phyloP scores from a whole-genome alignment of 2,888 invertebrate genomes.

The Unio pictorum region DNA sequence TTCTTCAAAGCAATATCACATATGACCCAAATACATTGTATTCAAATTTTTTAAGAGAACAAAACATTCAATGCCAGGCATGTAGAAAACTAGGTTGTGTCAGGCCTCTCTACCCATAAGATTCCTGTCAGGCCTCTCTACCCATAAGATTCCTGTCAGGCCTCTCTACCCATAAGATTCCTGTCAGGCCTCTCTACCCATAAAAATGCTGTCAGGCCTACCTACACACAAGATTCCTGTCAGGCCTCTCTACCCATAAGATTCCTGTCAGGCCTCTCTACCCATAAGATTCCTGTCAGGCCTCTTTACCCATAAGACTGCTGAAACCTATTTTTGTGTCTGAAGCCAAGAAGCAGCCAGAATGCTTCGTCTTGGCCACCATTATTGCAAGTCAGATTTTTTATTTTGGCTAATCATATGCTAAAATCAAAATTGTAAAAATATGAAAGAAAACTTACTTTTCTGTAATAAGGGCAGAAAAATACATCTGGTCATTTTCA shows the following conservation, averaged over 20 bases:
- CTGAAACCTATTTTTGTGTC: not conserved
- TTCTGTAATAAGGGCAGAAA: constrained; percentile 31
- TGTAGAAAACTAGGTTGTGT: not conserved
- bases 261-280: too few species aligned
- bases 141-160: not conserved
- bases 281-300: too few species aligned
- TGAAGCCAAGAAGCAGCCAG: not conserved
- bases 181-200: too few species aligned
- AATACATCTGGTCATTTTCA: constrained; percentile 51
- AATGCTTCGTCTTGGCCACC: not conserved
- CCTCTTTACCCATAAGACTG: not conserved
- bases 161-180: not conserved
- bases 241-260: not conserved
- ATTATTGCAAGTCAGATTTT: not conserved
- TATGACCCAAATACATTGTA: too few species aligned
- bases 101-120: not conserved
- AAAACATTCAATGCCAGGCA: not conserved
- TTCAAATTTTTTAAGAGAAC: too few species aligned
- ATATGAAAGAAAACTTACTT: constrained; percentile 15
- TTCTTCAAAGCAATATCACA: too few species aligned
- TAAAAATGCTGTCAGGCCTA: not conserved
- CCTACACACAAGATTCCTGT: not conserved
- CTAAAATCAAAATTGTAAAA: not conserved
- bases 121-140: too few species aligned
- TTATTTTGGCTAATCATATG: too few species aligned